phyloP scores from a whole-genome alignment of 2,797 vertebrate genomes.

The Hirundo rustica region DNA sequence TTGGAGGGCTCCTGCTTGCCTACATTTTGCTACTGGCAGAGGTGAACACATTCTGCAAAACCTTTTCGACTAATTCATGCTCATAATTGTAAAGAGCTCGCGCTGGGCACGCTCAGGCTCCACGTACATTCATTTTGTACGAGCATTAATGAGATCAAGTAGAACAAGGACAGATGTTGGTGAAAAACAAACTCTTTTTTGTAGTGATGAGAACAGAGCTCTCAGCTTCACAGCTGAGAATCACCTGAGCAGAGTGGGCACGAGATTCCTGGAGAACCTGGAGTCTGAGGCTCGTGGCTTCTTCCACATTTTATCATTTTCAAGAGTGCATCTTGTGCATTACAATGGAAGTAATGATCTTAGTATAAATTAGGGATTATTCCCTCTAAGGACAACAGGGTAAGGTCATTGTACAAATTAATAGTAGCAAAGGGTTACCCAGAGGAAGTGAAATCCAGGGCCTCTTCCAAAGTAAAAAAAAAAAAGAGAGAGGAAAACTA shows the following conservation, averaged over 20 bases:
- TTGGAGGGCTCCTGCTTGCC: slow-evolving; percentile 17
- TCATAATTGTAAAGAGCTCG: background rate
- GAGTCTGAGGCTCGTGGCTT: background rate
- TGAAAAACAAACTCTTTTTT: slow-evolving; percentile 14
- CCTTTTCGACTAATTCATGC: background rate
- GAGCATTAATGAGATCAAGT: slow-evolving; percentile 35
- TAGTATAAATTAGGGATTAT: background rate
- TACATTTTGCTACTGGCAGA: background rate
- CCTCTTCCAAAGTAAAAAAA: background rate
- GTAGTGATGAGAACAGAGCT: background rate
- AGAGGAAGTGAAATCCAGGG: background rate
- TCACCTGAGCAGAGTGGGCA: background rate
- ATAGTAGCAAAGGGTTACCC: background rate
- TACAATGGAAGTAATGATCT: background rate
- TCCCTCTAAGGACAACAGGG: background rate
- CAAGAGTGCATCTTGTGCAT: background rate
- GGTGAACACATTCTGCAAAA: background rate
- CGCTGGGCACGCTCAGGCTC: background rate
- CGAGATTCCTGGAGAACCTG: background rate
- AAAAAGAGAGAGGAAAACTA: background rate
- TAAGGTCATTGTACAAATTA: background rate
- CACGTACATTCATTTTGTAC: background rate
- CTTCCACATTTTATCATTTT: background rate
- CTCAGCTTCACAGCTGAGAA: background rate
- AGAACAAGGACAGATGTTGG: slow-evolving; percentile 35